A percentile compares a stretch with the other conserved stretches of the same genome.
phyloP scores from a whole-genome alignment of 2,113 vertebrate species.

The Junco hyemalis region DNA sequence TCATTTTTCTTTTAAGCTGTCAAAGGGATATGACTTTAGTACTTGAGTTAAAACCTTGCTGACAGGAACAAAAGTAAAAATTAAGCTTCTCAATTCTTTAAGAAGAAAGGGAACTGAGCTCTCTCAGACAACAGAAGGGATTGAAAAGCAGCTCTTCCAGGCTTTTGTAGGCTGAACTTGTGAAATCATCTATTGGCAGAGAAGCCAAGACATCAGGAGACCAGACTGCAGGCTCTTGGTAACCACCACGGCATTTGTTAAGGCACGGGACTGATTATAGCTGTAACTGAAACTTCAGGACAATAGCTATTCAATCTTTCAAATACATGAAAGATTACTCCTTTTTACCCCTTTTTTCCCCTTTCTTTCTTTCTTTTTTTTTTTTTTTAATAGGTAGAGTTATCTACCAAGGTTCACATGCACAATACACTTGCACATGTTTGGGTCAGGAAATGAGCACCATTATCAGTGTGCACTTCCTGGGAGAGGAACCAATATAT shows the following conservation, averaged over 20 bases:
- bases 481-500: background rate
- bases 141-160: conserved; percentile 42
- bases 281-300: conserved; percentile 17
- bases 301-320: conserved; percentile 43
- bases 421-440: background rate
- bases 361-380: rapidly evolving
- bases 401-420: background rate
- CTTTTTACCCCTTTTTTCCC: rapidly evolving
- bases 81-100: conserved; percentile 27
- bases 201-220: conserved; percentile 55
- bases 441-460: background rate
- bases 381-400: background rate
- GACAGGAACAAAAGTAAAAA: conserved; percentile 45
- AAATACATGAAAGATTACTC: background rate
- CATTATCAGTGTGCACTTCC: background rate
- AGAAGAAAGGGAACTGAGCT: conserved; percentile 21
- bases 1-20: conserved; percentile 1
- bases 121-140: conserved; percentile 29
- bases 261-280: conserved; percentile 29
- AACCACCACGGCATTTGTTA: background rate
- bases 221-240: conserved; percentile 50
- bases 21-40: background rate
- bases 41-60: conserved; percentile 6
- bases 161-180: conserved; percentile 50
- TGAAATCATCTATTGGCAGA: conserved; percentile 60